Evolutionary conservation across 1,140 invertebrate genomes (phyloP).

Genomic region (Drosophila nasuta): DNA sequence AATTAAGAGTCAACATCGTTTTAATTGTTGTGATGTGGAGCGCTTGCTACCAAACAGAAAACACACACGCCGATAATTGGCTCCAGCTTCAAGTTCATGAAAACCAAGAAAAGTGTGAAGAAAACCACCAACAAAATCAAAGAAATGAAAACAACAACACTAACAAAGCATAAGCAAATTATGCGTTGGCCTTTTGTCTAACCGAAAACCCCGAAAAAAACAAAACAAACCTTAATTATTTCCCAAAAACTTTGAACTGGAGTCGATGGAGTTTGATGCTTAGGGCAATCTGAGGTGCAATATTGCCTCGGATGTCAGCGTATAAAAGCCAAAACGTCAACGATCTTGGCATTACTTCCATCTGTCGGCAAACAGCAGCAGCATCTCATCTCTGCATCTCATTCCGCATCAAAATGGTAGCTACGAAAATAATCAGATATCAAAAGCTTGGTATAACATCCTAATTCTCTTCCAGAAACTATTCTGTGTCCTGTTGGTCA

Average conservation of each 20-base stretch:
- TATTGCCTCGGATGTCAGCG: conserved; percentile 14
- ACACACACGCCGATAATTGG: conserved; percentile 69
- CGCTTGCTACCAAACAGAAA: conserved; percentile 20
- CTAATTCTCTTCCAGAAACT: conserved; percentile 43
- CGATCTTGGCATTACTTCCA: conserved; percentile 62
- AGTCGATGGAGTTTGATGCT: conserved; percentile 10
- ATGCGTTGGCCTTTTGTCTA: conserved; percentile 58
- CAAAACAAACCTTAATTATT: conserved; percentile 51
- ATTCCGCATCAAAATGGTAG: conserved; percentile 56
- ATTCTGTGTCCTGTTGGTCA: conserved; percentile 53
- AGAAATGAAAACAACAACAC: conserved; percentile 2
- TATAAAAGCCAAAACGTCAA: conserved; percentile 65
- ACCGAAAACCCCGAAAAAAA: neutral
- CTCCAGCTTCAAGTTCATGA: conserved; percentile 66
- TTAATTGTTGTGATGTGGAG: conserved; percentile 54
- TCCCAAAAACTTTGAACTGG: conserved; percentile 43
- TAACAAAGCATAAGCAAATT: conserved; percentile 37
- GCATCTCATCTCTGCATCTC: conserved; percentile 49
- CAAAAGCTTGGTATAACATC: neutral
- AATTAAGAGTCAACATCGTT: conserved; percentile 60
- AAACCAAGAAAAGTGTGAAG: conserved; percentile 79
- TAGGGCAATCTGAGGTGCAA: conserved; percentile 35
- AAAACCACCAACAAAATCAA: conserved; percentile 49
- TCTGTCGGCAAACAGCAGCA: conserved; percentile 64
- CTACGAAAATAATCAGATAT: neutral